Evolutionary conservation across 2,797 vertebrate genomes (phyloP).

Genomic region (Silurus aristotelis): DNA sequence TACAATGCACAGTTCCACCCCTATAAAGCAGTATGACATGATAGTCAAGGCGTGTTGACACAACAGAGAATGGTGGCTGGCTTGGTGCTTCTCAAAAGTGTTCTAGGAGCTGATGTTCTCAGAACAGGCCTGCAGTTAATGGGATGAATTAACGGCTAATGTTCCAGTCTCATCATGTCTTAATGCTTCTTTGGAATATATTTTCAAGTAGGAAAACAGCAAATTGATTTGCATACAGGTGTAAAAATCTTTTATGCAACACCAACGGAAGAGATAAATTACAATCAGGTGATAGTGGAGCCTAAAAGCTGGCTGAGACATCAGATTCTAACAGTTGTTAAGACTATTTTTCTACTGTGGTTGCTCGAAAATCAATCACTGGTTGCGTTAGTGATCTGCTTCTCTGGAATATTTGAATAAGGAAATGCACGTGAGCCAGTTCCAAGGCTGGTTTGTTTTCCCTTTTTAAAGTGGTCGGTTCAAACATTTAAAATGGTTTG

Average conservation of each 20-base stretch:
- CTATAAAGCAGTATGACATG: constrained; percentile 17
- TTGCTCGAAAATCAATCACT: not conserved
- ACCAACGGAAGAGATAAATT: not conserved
- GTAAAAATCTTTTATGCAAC: not conserved
- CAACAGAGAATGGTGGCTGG: constrained; percentile 15
- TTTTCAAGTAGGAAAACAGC: not conserved
- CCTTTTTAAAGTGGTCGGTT: not conserved
- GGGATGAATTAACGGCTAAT: not conserved
- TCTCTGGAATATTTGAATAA: constrained; percentile 16
- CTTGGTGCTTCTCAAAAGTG: not conserved
- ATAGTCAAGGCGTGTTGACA: constrained; percentile 17
- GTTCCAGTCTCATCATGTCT: not conserved
- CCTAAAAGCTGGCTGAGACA: not conserved
- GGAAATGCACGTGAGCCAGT: not conserved
- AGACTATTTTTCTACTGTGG: not conserved
- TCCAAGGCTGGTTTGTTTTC: constrained; percentile 14
- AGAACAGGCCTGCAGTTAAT: not conserved
- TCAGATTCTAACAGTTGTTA: not conserved
- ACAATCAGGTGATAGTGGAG: not conserved
- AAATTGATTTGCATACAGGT: not conserved
- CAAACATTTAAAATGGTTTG: not conserved
- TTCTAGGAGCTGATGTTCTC: constrained; percentile 8
- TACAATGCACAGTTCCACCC: constrained; percentile 9
- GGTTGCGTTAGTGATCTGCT: not conserved
- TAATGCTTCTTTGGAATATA: not conserved